phyloP scores from a whole-genome alignment of 2,888 invertebrate species.

The Gisinianus flammeolus region DNA sequence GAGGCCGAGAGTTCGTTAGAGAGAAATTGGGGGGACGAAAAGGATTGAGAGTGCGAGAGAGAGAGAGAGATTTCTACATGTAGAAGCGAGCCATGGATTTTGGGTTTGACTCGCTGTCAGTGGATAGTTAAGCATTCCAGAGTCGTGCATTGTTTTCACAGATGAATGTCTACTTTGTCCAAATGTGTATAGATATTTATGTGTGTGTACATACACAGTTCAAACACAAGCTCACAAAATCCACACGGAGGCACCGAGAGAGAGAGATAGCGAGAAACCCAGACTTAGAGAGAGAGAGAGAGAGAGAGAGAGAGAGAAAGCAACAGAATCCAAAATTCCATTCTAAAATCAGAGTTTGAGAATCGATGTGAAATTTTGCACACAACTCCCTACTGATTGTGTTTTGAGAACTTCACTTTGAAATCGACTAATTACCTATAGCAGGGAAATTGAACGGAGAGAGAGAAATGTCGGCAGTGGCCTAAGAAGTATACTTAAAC shows the following conservation, averaged over 20 bases:
- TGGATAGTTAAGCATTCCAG: slow-evolving; percentile 41
- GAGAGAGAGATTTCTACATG: too few species aligned
- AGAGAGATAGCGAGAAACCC: not conserved
- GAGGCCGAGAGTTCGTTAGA: too few species aligned
- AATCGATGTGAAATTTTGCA: slow-evolving; percentile 4
- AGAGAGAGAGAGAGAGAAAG: too few species aligned
- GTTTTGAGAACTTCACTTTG: slow-evolving; percentile 1
- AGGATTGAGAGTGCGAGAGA: not conserved
- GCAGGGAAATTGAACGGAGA: not conserved
- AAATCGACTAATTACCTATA: slow-evolving; percentile 18
- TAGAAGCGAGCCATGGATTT: not conserved
- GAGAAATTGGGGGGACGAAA: not conserved
- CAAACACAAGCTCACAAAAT: not conserved
- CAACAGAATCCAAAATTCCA: not conserved
- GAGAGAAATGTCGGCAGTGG: slow-evolving; percentile 6
- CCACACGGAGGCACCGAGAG: not conserved
- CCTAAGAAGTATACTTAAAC: not conserved
- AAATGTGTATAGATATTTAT: not conserved
- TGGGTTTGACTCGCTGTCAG: too few species aligned
- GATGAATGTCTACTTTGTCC: slow-evolving; percentile 41
- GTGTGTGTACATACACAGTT: not conserved
- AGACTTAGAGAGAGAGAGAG: too few species aligned
- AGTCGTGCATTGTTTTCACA: slow-evolving; percentile 44
- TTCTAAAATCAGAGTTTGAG: slow-evolving; percentile 2
- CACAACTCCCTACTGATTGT: not conserved